phyloP scores from a whole-genome alignment of 1,140 invertebrate genomes.

The Zaprionus lachaisei region DNA sequence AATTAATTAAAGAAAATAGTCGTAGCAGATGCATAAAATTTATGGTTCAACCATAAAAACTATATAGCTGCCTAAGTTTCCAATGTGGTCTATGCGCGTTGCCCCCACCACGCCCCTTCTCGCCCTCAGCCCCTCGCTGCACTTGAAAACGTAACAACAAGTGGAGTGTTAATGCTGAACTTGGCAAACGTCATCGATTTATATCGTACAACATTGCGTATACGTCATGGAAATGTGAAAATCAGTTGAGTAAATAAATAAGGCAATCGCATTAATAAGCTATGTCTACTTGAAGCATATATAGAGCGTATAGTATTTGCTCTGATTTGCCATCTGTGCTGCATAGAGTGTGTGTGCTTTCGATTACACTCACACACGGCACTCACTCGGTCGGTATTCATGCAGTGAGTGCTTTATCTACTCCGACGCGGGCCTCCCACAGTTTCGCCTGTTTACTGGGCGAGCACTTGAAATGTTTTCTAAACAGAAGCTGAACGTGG shows the following conservation, averaged over 20 bases:
- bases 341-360: background rate
- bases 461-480: conserved; percentile 68
- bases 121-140: no score
- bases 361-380: background rate
- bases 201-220: conserved; percentile 34
- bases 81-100: background rate
- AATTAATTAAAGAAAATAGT: conserved; percentile 74
- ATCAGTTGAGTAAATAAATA: conserved; percentile 75
- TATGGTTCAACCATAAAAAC: conserved; percentile 66
- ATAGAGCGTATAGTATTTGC: conserved; percentile 6
- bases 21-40: conserved; percentile 63
- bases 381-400: conserved; percentile 24
- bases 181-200: conserved; percentile 45
- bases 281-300: conserved; percentile 32
- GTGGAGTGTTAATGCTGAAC: conserved; percentile 7
- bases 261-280: conserved; percentile 57
- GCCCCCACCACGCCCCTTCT: background rate
- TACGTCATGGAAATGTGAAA: conserved; percentile 75
- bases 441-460: conserved; percentile 58
- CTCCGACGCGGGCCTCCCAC: conserved; percentile 15
- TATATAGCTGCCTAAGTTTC: conserved; percentile 38
- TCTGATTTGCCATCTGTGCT: conserved; percentile 7
- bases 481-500: conserved; percentile 32
- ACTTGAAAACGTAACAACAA: background rate
- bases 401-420: background rate